Evolutionary conservation across 2,888 invertebrate genomes (phyloP), one percentile per base, ranked within the genome.

Genomic region (Theretra japonica): DNA sequence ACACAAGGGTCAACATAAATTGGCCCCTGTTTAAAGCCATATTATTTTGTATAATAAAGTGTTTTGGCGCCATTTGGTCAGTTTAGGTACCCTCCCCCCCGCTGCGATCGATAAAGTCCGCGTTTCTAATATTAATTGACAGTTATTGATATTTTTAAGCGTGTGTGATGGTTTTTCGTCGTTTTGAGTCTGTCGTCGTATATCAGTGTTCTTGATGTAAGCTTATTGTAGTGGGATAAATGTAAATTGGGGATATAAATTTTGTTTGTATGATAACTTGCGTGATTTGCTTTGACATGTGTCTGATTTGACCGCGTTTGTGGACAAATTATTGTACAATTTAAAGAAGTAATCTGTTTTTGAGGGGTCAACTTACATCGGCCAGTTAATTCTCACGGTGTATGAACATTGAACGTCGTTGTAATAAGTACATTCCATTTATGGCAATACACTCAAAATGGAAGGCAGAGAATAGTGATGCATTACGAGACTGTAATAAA

Each of bases 61-160:
- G 75, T 73, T 74, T 82, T 82, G 76, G 76, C 84, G 79, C 80
- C 79, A 78, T 82, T 82, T 23, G 65, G 62, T 41, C 17, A 21
- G 21, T 21, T 15, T 17, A 30, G 62, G 41, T 15, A 41, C 11
- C 65, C 48, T 80, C 76, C 73, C 76, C 76, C 81, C 81, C 76
- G 80, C 76, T 75, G 81, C 25, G 83, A 73, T 71, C 15, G 48
- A 17, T 53, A 25, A 59, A 41, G 17, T 48, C 65, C 41, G 19
- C 48, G 7, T 65, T 70, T 72, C 74, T 75, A 75, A 69, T 70
- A 74, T 75, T 75, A 77, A 78, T 80, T 77, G 79, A 80, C 79
- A 77, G 65, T 65, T 65, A 65, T 77, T 77, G 65, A 48, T 48
- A 48, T 65, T 65, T 65, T 65, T 65, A 65, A 23, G 21, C 23